Percentiles rank a stretch among this genome's conserved stretches.
phyloP scores from a whole-genome alignment of 1,140 invertebrate species.

The Papilio polyxenes region DNA sequence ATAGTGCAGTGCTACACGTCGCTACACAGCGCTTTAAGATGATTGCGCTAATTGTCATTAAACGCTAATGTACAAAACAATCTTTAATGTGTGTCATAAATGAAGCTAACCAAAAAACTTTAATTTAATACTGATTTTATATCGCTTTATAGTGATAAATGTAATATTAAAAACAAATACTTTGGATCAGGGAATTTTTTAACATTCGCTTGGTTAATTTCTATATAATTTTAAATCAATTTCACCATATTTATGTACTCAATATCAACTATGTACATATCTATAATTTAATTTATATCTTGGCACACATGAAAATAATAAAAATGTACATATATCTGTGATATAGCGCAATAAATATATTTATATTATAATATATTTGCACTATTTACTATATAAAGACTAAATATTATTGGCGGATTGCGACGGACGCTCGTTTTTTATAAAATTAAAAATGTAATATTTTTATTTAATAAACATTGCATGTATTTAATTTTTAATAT shows the following conservation, averaged over 20 bases:
- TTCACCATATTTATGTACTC: not conserved
- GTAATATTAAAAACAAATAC: not conserved
- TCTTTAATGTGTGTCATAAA: constrained; percentile 1
- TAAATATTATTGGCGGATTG: constrained; percentile 1
- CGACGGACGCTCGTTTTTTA: constrained; percentile 6
- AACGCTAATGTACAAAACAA: not conserved
- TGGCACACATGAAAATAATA: not conserved
- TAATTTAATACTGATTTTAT: not conserved
- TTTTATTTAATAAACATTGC: not conserved
- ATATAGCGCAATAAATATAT: not conserved
- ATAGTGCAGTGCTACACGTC: not conserved
- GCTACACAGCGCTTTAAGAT: not conserved
- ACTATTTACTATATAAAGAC: constrained; percentile 1
- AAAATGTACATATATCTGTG: not conserved
- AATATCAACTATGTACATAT: not conserved
- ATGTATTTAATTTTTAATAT: constrained; percentile 4
- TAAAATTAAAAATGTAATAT: not conserved
- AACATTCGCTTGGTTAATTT: too few relatives aligned
- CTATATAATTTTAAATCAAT: too few relatives aligned
- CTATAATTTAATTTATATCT: not conserved
- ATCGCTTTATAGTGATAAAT: not conserved
- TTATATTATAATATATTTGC: not conserved
- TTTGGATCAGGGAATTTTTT: too few relatives aligned
- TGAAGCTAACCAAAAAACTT: not conserved
- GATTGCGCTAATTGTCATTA: constrained; percentile 4